Conservation (phyloP, 2,113 vertebrate species). For the Neopipo cinnamomea region DNA sequence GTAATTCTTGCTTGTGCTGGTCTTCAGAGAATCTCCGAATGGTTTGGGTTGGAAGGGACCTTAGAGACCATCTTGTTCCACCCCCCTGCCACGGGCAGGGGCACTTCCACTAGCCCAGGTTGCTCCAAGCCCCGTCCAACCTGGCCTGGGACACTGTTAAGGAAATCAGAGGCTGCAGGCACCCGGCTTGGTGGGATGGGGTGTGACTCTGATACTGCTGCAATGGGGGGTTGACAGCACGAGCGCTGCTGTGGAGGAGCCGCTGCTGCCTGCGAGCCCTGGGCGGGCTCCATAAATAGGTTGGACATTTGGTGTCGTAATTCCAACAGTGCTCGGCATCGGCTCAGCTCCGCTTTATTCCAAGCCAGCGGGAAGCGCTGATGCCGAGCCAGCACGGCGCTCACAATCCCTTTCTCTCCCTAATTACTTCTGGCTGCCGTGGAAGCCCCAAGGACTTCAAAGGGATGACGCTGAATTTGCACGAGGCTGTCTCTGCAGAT, state of each 20-base stretch:
- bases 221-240: accelerated
- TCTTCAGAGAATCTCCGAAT: background rate
- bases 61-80: background rate
- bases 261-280: background rate
- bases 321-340: background rate
- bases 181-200: background rate
- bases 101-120: too few relatives aligned
- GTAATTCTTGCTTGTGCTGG: background rate
- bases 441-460: constrained; percentile 36
- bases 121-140: background rate
- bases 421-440: constrained; percentile 50
- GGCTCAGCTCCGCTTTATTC: background rate
- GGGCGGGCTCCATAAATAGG: accelerated
- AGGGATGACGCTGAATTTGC: background rate
- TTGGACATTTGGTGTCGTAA: accelerated
- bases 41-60: background rate
- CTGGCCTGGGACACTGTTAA: background rate
- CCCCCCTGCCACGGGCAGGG: background rate
- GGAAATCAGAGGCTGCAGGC: background rate
- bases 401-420: background rate
- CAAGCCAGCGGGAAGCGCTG: background rate
- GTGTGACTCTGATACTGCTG: accelerated
- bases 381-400: background rate
- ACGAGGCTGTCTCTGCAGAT: background rate
- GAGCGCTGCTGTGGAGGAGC: background rate